Conservation (phyloP, 2,113 vertebrate species). For the Platysternon megacephalum region DNA sequence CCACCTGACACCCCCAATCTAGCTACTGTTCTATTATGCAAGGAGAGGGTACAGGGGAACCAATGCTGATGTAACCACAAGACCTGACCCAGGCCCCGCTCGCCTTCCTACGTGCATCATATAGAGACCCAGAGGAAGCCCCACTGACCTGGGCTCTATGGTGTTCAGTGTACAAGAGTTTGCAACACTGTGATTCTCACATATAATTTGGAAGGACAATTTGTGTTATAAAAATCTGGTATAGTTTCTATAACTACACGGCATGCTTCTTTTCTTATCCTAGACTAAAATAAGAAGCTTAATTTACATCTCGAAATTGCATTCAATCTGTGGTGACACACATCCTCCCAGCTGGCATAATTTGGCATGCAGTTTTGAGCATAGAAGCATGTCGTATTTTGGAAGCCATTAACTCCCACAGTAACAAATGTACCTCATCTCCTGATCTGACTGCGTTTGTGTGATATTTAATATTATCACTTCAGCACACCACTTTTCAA, state of each 20-base stretch:
- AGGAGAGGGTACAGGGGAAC: not conserved
- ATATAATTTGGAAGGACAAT: not conserved
- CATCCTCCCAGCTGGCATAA: not conserved
- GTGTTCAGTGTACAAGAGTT: not conserved
- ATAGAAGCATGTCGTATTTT: not conserved
- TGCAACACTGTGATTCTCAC: not conserved
- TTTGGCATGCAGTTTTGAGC: not conserved
- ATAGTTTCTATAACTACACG: not conserved
- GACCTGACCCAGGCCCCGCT: not conserved
- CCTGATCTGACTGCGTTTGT: not conserved
- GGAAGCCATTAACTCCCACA: not conserved
- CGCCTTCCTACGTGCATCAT: not conserved
- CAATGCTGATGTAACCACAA: not conserved
- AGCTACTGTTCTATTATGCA: not conserved
- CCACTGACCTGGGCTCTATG: not conserved
- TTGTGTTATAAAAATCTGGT: not conserved
- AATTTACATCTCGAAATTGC: not conserved
- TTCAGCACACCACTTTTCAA: not conserved
- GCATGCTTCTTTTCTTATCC: not conserved
- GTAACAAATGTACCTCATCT: not conserved
- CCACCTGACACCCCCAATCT: not conserved
- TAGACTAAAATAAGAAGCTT: conserved; percentile 3
- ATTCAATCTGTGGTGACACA: not conserved
- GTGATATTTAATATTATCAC: not conserved
- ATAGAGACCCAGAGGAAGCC: not conserved